Evolutionary conservation across 2,888 invertebrate genomes (phyloP).

Genomic region (Aethes cnicana): DNA sequence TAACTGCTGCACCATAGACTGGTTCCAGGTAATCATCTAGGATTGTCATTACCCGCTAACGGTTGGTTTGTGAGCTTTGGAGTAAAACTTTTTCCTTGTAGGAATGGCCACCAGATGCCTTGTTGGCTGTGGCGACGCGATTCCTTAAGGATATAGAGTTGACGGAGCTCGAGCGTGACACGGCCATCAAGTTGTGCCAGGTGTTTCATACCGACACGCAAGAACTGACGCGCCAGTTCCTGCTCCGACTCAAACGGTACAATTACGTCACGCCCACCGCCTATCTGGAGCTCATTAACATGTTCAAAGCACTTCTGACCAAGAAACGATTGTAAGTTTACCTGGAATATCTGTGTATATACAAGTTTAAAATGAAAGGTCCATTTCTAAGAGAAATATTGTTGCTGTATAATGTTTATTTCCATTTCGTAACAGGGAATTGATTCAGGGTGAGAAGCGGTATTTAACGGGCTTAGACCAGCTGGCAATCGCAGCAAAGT

Average conservation of each 20-base stretch:
- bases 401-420: not conserved
- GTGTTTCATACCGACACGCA: constrained; percentile 93
- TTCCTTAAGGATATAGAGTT: constrained; percentile 92
- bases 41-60: too few species aligned
- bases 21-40: constrained; percentile 94
- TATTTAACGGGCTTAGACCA: constrained; percentile 94
- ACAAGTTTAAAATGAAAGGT: too few species aligned
- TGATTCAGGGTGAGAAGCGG: constrained; percentile 86
- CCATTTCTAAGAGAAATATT: too few species aligned
- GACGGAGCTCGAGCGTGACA: constrained; percentile 86
- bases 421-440: constrained; percentile 74
- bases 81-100: constrained; percentile 51
- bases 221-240: constrained; percentile 85
- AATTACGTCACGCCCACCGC: constrained; percentile 97
- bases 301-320: constrained; percentile 90
- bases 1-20: constrained; percentile 97
- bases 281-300: constrained; percentile 94
- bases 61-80: too few species aligned
- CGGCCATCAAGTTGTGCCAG: constrained; percentile 94
- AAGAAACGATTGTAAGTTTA: constrained; percentile 89
- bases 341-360: too few species aligned
- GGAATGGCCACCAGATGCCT: constrained; percentile 96
- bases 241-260: constrained; percentile 84
- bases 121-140: constrained; percentile 92
- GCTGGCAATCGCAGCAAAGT: constrained; percentile 90